A percentile compares a stretch with the other conserved stretches of the same genome.
These are phyloP conservation scores for Cephalopachus bancanus DNA, from an alignment of 2,797 vertebrate species.

Conservation along the genomic window DNA sequence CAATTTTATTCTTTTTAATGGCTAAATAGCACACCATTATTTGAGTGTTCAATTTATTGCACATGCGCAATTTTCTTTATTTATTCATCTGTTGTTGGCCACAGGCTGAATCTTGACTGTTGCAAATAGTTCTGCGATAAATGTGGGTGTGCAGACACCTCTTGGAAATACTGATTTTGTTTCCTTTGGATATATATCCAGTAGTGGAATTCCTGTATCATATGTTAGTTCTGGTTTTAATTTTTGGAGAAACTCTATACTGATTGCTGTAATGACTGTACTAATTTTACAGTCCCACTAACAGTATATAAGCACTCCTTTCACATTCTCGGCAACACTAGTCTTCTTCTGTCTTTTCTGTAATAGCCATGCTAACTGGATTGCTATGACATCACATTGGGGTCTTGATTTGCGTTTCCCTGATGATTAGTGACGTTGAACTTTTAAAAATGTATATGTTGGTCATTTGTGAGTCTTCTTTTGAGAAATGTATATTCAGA, in stretches of 20 bases:
- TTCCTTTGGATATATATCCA: not conserved
- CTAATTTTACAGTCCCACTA: not conserved
- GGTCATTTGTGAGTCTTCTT: not conserved
- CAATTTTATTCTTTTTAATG: not conserved
- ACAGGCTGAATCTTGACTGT: not conserved
- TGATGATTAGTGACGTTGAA: not conserved
- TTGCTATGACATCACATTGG: not conserved
- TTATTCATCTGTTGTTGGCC: not conserved
- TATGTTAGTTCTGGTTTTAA: not conserved
- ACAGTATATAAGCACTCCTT: not conserved
- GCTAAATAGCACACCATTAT: not conserved
- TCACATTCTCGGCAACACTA: not conserved
- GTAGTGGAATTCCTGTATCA: not conserved
- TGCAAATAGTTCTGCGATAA: not conserved
- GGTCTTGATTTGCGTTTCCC: not conserved
- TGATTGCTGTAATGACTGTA: not conserved
- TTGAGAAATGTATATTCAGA: not conserved
- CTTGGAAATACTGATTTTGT: not conserved
- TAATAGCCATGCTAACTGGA: not conserved
- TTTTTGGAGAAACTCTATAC: not conserved
- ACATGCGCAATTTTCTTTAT: not conserved
- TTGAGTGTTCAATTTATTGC: not conserved
- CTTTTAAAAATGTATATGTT: not conserved
- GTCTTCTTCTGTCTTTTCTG: not conserved
- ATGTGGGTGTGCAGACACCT: not conserved